phyloP scores from a whole-genome alignment of 2,888 invertebrate genomes.

The Subacronicta megacephala region DNA sequence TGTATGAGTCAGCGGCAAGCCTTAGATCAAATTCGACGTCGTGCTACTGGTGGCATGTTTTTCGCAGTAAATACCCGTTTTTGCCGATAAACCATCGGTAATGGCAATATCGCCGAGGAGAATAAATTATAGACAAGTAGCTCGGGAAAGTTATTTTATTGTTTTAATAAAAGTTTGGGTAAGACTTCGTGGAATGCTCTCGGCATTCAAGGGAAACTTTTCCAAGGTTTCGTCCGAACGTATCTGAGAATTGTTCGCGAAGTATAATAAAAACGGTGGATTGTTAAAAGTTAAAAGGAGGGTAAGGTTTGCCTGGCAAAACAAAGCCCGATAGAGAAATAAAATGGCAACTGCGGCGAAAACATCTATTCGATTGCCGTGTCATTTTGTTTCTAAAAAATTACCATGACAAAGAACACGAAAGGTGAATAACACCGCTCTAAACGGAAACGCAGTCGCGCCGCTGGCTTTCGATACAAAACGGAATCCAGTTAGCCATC shows the following conservation, averaged over 20 bases:
- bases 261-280: slow-evolving; percentile 47
- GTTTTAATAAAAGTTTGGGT: slow-evolving; percentile 70
- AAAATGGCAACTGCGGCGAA: slow-evolving; percentile 31
- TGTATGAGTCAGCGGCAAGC: slow-evolving; percentile 83
- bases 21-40: slow-evolving; percentile 85
- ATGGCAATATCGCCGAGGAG: slow-evolving; percentile 72
- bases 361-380: slow-evolving; percentile 31
- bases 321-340: slow-evolving; percentile 27
- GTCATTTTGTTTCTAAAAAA: slow-evolving; percentile 57
- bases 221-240: slow-evolving; percentile 55
- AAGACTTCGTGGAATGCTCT: slow-evolving; percentile 56
- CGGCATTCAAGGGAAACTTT: slow-evolving; percentile 58
- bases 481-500: slow-evolving; percentile 84
- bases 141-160: slow-evolving; percentile 64
- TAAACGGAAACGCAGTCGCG: slow-evolving; percentile 68
- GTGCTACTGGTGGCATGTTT: slow-evolving; percentile 81
- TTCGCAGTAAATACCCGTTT: slow-evolving; percentile 76
- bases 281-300: slow-evolving; percentile 48
- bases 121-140: slow-evolving; percentile 64
- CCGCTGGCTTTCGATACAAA: slow-evolving; percentile 78
- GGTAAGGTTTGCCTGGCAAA: slow-evolving; percentile 19
- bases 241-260: slow-evolving; percentile 60
- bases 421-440: slow-evolving; percentile 72
- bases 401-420: slow-evolving; percentile 67
- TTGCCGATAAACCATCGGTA: slow-evolving; percentile 75